A percentile compares a stretch with the other conserved stretches of the same genome.
Conservation (phyloP, 2,797 vertebrate species). For the Xyrichtys novacula region DNA sequence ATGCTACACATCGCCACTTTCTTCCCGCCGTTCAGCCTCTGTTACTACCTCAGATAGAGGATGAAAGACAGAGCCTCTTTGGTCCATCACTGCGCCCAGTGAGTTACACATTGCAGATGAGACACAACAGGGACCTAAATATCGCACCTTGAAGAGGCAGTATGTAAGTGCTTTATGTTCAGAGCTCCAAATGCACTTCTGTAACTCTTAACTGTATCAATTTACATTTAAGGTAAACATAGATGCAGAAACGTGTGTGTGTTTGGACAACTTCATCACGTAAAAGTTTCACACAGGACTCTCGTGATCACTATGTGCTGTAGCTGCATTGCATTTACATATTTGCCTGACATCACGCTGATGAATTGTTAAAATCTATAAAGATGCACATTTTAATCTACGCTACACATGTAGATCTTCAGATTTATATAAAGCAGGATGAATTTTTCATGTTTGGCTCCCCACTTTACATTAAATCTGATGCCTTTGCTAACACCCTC, state of each 20-base stretch:
- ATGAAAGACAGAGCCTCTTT: too few relatives aligned
- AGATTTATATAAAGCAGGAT: background rate
- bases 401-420: background rate
- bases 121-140: too few relatives aligned
- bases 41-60: too few relatives aligned
- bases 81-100: too few relatives aligned
- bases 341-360: background rate
- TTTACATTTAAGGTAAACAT: background rate
- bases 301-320: slow-evolving; percentile 1
- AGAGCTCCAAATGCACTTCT: background rate
- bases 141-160: too few relatives aligned
- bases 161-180: too few relatives aligned
- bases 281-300: background rate
- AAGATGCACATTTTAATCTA: background rate
- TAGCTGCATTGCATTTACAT: slow-evolving; percentile 6
- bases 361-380: slow-evolving; percentile 21
- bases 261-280: slow-evolving; percentile 20
- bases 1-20: too few relatives aligned
- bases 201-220: background rate
- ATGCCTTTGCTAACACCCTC: background rate
- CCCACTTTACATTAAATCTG: background rate
- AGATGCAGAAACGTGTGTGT: background rate
- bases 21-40: too few relatives aligned
- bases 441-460: background rate
- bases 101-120: too few relatives aligned